Base-by-base conservation (phyloP, 2,888 invertebrate species). In the Elgonia sp. region DNA sequence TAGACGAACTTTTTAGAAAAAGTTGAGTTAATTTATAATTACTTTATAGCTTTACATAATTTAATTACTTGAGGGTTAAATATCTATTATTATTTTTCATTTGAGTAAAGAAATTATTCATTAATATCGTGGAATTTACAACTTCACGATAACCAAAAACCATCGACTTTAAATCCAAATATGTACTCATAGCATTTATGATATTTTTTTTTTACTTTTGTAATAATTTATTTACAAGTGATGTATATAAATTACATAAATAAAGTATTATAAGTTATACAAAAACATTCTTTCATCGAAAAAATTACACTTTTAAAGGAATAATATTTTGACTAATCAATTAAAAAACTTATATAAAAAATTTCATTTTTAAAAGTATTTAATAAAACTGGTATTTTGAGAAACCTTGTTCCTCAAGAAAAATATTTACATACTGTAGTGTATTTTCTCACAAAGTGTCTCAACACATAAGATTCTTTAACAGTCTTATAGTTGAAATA, bases 1-100 rank as follows among this genome's bases (percentile, higher is more conserved):
- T 84, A 86, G 89, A 86, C 77, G 82, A 89, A 84, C 84, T 76
- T 89, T 84, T 86, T 89, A 89, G 89, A 89, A 89, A 89, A 89
- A 84, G 82, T 89, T 81, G 37, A 76, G 82, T 77, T 75, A 77
- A 69, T 86, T 83, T 80, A 21, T 84, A 62, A 72, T 87, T 77
- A 60, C 65, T 76, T 81, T 57, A 9, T 77, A 81, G 73, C n/a
- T 80, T 84, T 76, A 87, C 57, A 72, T 76, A 79, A 83, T 87
- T 42, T 80, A 46, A 67, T 84, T 62, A 20, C 20, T 80, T 21
- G 50, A 69, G 70, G 39, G 69, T 40, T 79, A 40, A 55, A 72
- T 10, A 9, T 8, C 21, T 77, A 72, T 55, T 60, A 12, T 55
- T 77, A 42, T 82, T 77, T 55, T 82, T 29, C 40, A 77, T 50